These are phyloP conservation scores for Tachuris rubrigastra DNA, from an alignment of 2,113 vertebrate genomes.

Conservation along the genomic window DNA sequence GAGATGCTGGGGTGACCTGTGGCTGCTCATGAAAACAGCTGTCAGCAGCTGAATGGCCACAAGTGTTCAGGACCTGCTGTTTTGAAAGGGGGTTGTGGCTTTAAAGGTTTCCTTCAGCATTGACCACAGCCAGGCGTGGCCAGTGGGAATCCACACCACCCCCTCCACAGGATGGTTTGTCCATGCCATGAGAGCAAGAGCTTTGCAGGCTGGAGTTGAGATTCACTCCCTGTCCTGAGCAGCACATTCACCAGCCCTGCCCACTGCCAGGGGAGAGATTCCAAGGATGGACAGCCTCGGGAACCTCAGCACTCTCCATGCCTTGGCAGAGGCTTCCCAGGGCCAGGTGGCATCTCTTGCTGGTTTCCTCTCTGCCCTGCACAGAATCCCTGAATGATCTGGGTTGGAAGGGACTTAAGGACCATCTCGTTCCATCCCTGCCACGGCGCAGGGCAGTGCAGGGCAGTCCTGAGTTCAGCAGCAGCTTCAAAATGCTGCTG, in stretches of 20 bases:
- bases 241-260: not conserved
- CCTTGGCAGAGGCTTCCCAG: no score
- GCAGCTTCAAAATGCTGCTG: not conserved
- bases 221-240: no score
- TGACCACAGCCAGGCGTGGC: not conserved
- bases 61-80: not conserved
- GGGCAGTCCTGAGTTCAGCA: not conserved
- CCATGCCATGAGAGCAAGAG: not conserved
- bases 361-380: not conserved
- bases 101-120: not conserved
- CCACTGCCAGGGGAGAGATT: not conserved
- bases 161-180: no score
- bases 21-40: not conserved
- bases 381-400: not conserved
- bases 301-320: not conserved
- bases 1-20: not conserved
- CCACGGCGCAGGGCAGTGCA: not conserved
- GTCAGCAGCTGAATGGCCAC: not conserved
- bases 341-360: not conserved
- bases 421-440: rapidly evolving
- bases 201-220: not conserved
- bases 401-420: not conserved
- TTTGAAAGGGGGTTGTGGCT: not conserved
- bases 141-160: not conserved
- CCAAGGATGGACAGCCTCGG: not conserved